Evolutionary conservation across 2,113 vertebrate genomes (phyloP), one percentile per base, ranked within the genome.

Genomic region (Grantiella picta): DNA sequence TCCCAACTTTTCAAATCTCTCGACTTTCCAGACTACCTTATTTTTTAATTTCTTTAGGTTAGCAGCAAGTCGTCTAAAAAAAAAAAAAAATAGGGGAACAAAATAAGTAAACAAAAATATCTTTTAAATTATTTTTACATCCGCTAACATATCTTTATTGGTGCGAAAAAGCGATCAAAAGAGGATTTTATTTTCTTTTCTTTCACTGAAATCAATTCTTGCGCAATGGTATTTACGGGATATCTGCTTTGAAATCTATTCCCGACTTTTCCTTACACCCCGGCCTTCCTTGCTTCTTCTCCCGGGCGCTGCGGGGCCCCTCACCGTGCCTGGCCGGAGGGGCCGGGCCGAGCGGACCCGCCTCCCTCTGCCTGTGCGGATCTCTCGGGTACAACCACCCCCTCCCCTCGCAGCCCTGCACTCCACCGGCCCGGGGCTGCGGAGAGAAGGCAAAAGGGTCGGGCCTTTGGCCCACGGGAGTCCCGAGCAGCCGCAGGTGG

Each of bases 201-300:
- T 45, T 35, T 5, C 18, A 31, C 47, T 33, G 17, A 80, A 79
- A 33, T 40, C 44, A 72, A 21, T 31, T 29, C 21, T 69, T 71
- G 56, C 49, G n/a, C 64, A 92, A 86, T n/a, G 2, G 5, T 35
- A 13, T 28, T 78, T 86, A 65, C 7, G 17, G 52, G 7, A 49
- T 94, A 49, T 92, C 83, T 45, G 33, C 42, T 42, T 82, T 27
- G 64, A 89, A 65, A 89, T 89, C 69, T 83, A 5, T 78, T 81
- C 59, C 82, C 33, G 45, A 47, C 5, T 91, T 82, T 40, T 66
- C n/a, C 59, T 49, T 60, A 52, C 45, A 38, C 20, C 54, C 57
- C 5, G 15, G 76, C 45, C 57, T 29, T 59, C 60, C 20, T 22
- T 7, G 38, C 15, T 47, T 28, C 47, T 6, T 38, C 25, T 88